Evolutionary conservation across 2,888 invertebrate species (phyloP), one percentile per base, ranked within the genome.

Genomic region (Rhodophaea formosa): DNA sequence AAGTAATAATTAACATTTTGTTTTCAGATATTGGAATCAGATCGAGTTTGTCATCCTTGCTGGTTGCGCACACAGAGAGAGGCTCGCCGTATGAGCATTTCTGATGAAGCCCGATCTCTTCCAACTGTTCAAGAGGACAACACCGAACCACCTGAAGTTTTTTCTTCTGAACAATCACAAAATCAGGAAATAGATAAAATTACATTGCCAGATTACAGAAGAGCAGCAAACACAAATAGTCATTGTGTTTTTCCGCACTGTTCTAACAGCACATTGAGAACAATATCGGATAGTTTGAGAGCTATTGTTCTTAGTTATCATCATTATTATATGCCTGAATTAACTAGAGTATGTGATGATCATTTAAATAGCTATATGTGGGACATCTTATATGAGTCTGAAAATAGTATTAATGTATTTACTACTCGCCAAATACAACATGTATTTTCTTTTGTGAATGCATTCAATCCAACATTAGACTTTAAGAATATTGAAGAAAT

Each of bases 401-500:
- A 59, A 55, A 61, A 62, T 52, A 62, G 62, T 14, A 47, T 56
- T 7, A 30, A 23, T 8, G 54, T 51, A 46, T 65, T 65, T 52
- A 59, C 56, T 15, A 57, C 51, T 14, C 49, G 61, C 16, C 60
- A 62, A 35, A 45, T 65, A 7, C 46, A 62, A 44, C 62, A 62
- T 55, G 51, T 62, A n/a, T 62, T 65, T 51, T 62, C 59, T 17
- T 62, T 64, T 60, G 58, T 60, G 1, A 64, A 64, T 61, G 52
- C 57, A 12, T 59, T 53, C 16, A 61, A 60, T 44, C 46, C 59
- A 17, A 16, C 35, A 15, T 15, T 61, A 8, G 58, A 62, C 45
- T 61, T 64, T 45, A 35, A 54, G 45, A 59, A 57, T 43, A 57
- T 61, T 7, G 47, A 49, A 51, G 49, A 49, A 45, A 49, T 59